Evolutionary conservation across 2,113 vertebrate species (phyloP).

Genomic region (Nothocercus nigrocapillus): DNA sequence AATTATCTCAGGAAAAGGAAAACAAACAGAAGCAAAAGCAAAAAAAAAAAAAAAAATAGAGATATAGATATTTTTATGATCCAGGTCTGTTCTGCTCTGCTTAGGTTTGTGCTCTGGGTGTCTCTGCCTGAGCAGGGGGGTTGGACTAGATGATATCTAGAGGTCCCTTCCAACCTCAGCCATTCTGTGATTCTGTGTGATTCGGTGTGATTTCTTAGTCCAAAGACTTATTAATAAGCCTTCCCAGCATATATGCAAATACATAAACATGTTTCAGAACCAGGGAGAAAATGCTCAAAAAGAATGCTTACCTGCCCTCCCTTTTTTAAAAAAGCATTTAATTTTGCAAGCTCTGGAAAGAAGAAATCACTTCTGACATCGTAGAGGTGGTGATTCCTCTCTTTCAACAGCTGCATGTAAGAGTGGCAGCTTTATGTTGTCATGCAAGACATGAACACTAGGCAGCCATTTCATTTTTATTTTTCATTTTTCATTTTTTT

Average conservation of each 20-base stretch:
- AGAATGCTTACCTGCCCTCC: background rate
- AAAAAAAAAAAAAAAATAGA: background rate
- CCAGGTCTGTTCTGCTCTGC: background rate
- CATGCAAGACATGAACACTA: background rate
- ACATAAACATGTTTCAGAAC: background rate
- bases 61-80: background rate
- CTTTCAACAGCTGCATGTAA: background rate
- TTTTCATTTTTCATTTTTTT: background rate
- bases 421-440: background rate
- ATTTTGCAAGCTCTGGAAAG: background rate
- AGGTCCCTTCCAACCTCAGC: too few relatives aligned
- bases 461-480: background rate
- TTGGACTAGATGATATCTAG: too few relatives aligned
- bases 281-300: background rate
- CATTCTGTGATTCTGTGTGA: too few relatives aligned
- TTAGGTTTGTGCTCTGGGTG: background rate
- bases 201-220: background rate
- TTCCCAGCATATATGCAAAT: background rate
- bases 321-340: background rate
- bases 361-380: background rate
- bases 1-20: background rate
- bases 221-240: background rate
- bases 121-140: too few relatives aligned
- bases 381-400: background rate
- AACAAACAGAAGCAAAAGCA: background rate